phyloP scores from a whole-genome alignment of 37 sponge, comb jelly and placozoan species.

The Axinella damicornis region DNA sequence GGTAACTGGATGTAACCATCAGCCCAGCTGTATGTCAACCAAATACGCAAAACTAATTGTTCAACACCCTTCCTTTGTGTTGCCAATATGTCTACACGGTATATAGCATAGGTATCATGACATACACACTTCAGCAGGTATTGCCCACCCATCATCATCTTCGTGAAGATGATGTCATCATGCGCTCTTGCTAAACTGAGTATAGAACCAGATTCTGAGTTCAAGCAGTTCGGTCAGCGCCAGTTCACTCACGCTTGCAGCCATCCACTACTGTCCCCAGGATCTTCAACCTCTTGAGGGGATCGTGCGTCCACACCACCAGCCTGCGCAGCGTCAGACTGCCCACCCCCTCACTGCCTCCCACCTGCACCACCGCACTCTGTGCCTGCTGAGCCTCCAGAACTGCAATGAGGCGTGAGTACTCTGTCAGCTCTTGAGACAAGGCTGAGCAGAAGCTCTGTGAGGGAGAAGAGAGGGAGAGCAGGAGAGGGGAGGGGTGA shows the following conservation, averaged over 20 bases:
- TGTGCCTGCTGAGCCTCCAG: conserved; percentile 81
- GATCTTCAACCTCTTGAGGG: conserved; percentile 82
- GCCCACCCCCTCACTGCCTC: conserved; percentile 1
- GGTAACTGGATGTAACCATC: too few species aligned
- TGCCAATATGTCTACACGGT: too few species aligned
- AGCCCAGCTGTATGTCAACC: too few species aligned
- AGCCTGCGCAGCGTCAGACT: conserved; percentile 85
- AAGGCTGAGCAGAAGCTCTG: conserved; percentile 95
- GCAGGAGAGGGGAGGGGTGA: background rate
- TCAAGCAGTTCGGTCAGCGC: background rate
- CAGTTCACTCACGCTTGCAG: conserved; percentile 71
- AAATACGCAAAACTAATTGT: too few species aligned
- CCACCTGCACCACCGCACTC: background rate
- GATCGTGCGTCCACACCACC: conserved; percentile 96
- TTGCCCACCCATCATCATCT: too few species aligned
- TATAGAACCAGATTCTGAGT: too few species aligned
- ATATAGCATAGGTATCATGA: too few species aligned
- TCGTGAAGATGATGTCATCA: too few species aligned
- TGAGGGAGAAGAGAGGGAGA: background rate
- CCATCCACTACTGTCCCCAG: conserved; percentile 78
- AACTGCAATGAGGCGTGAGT: conserved; percentile 92
- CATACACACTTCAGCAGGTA: too few species aligned
- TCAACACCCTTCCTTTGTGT: too few species aligned
- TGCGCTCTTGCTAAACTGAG: too few species aligned
- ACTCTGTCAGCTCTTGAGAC: conserved; percentile 90